A percentile compares a stretch with the other conserved stretches of the same genome.
phyloP scores from a whole-genome alignment of 2,113 vertebrate genomes.

The Donacobius atricapilla region DNA sequence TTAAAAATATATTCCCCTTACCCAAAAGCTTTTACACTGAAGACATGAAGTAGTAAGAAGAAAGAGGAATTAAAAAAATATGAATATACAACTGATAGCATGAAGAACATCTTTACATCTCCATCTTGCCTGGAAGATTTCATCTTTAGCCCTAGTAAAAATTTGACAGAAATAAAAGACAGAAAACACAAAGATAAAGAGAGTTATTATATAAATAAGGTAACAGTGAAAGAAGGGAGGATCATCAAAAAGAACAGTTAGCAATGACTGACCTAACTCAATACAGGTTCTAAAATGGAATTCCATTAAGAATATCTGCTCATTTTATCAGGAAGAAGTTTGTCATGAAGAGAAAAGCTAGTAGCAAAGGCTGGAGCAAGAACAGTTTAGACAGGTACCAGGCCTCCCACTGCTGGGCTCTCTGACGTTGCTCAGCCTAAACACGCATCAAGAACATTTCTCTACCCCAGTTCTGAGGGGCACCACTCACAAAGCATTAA shows the following conservation, averaged over 20 bases:
- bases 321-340: background rate
- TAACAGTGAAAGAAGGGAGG: background rate
- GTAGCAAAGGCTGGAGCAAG: constrained; percentile 4
- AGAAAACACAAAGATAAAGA: constrained; percentile 53
- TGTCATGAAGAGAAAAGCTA: background rate
- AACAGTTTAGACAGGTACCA: background rate
- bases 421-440: background rate
- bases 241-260: constrained; percentile 8
- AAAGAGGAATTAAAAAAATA: constrained; percentile 39
- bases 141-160: constrained; percentile 62
- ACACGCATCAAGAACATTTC: background rate
- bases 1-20: constrained; percentile 59
- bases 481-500: background rate
- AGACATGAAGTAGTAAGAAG: constrained; percentile 49
- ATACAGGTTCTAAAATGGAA: background rate
- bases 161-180: constrained; percentile 42
- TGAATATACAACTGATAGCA: constrained; percentile 53
- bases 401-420: background rate
- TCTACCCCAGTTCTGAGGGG: background rate
- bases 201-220: constrained; percentile 11
- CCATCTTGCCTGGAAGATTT: constrained; percentile 49
- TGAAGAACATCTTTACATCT: constrained; percentile 51
- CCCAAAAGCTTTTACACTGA: constrained; percentile 58
- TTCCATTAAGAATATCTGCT: background rate
- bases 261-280: background rate